A percentile compares a stretch with the other conserved stretches of the same genome.
Evolutionary conservation across 2,113 vertebrate species (phyloP).

Genomic region (Orycteropus afer): DNA sequence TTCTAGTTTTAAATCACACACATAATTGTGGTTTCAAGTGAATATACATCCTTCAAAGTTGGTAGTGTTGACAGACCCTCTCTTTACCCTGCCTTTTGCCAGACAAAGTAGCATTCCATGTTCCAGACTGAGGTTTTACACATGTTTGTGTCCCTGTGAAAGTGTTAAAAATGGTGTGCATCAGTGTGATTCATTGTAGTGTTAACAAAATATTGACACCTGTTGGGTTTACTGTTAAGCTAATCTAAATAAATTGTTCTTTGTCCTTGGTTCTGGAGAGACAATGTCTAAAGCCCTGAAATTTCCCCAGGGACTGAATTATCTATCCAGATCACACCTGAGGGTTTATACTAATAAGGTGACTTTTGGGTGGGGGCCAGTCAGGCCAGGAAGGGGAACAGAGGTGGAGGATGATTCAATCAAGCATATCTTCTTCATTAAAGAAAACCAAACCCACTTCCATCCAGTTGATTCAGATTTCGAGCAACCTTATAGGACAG

Average conservation of each 20-base stretch:
- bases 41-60: neutral
- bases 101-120: neutral
- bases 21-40: neutral
- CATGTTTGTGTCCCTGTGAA: neutral
- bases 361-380: too few species aligned
- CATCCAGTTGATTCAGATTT: too few species aligned
- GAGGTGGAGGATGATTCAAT: too few species aligned
- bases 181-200: too few species aligned
- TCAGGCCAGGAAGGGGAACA: too few species aligned
- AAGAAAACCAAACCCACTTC: too few species aligned
- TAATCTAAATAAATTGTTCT: neutral
- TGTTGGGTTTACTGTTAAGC: neutral
- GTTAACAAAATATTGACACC: neutral
- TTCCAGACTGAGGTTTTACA: neutral
- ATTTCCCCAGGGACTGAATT: neutral
- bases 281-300: neutral
- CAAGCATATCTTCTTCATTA: too few species aligned
- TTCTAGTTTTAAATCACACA: neutral
- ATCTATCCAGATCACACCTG: neutral
- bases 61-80: too few species aligned
- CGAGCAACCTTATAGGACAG: too few species aligned
- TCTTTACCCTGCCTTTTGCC: neutral
- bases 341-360: neutral
- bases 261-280: neutral
- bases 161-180: neutral